Evolutionary conservation across 1,140 invertebrate species (phyloP).

Genomic region (Drosophila persimilis): DNA sequence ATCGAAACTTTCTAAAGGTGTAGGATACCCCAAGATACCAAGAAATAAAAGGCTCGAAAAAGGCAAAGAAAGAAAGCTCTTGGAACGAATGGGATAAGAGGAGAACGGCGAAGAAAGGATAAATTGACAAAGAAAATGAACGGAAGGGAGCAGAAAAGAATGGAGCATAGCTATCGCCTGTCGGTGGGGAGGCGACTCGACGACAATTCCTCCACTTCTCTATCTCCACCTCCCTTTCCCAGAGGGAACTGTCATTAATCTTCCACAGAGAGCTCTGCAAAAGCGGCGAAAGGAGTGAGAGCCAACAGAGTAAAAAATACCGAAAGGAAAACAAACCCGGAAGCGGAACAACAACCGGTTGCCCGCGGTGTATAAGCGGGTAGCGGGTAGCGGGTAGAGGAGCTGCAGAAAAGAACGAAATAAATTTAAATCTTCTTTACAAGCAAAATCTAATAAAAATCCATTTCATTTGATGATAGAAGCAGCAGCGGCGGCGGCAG

Average conservation of each 20-base stretch:
- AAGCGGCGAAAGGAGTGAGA: conserved; percentile 45
- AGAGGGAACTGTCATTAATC: conserved; percentile 31
- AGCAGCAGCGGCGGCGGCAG: conserved; percentile 10
- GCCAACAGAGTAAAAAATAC: conserved; percentile 44
- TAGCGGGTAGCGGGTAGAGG: conserved; percentile 25
- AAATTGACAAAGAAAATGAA: too few relatives aligned
- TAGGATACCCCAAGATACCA: too few relatives aligned
- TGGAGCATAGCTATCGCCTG: too few relatives aligned
- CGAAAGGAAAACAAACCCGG: conserved; percentile 41
- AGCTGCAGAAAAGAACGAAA: conserved; percentile 56
- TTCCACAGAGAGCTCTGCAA: conserved; percentile 34
- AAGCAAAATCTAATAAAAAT: conserved; percentile 77
- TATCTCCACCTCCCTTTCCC: background rate
- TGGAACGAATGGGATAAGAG: too few relatives aligned
- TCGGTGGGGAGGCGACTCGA: too few relatives aligned
- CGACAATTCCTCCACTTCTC: background rate
- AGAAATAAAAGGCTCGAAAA: too few relatives aligned
- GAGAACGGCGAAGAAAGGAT: too few relatives aligned
- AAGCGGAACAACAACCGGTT: conserved; percentile 25
- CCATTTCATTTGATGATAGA: conserved; percentile 70
- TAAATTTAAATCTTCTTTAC: conserved; percentile 76
- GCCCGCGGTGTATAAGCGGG: conserved; percentile 16
- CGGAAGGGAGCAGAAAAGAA: too few relatives aligned
- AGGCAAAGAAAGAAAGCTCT: too few relatives aligned
- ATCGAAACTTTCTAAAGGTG: too few relatives aligned